phyloP scores from a whole-genome alignment of 2,113 vertebrate genomes.

The Nicator chloris region DNA sequence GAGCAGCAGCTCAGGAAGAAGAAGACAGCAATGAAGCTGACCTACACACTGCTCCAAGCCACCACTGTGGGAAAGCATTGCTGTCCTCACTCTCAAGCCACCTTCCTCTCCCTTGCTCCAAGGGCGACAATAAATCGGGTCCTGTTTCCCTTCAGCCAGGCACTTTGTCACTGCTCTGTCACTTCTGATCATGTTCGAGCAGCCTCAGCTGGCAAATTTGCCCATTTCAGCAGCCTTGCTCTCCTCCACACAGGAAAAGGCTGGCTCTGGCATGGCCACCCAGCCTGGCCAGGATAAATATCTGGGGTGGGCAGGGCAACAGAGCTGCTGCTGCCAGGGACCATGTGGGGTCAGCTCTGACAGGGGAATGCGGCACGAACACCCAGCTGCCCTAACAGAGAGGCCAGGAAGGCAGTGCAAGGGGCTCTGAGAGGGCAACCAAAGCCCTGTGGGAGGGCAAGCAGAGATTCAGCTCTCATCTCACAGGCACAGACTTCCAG shows the following conservation, averaged over 20 bases:
- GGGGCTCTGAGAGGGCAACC: neutral
- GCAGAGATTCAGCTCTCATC: neutral
- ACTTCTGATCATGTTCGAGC: constrained; percentile 25
- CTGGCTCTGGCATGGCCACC: neutral
- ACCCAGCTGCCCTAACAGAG: neutral
- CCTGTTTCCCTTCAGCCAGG: constrained; percentile 18
- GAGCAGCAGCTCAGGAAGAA: neutral
- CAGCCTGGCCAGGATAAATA: neutral
- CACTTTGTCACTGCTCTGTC: constrained; percentile 47
- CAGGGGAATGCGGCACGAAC: neutral
- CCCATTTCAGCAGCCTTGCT: neutral
- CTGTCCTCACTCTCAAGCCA: neutral
- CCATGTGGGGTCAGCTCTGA: neutral
- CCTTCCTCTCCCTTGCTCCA: neutral
- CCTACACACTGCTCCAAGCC: neutral
- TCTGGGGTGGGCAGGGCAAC: neutral
- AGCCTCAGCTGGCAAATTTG: constrained; percentile 21
- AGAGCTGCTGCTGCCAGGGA: neutral
- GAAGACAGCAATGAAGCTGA: neutral
- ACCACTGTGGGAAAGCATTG: neutral
- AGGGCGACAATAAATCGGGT: constrained; percentile 4
- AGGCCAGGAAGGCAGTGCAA: neutral
- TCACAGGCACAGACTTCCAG: neutral
- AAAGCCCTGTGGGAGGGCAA: accelerated
- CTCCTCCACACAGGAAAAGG: neutral